A percentile compares a stretch with the other conserved stretches of the same genome.
Conservation (phyloP, 2,113 vertebrate genomes). For the Indicator maculatus region DNA sequence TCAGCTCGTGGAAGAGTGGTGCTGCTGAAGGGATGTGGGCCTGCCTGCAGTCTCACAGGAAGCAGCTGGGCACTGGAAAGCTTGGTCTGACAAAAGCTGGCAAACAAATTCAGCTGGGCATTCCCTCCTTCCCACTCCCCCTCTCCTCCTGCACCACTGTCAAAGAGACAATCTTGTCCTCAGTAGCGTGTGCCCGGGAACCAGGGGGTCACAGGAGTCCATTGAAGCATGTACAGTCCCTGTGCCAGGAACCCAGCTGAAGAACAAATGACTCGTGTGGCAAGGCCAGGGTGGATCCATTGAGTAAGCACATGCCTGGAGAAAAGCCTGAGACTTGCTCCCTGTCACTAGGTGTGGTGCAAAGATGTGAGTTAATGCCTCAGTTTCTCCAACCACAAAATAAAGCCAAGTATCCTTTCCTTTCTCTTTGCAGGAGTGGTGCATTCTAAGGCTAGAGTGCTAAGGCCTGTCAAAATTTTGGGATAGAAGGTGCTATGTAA, state of each 20-base stretch:
- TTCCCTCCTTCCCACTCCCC: not conserved
- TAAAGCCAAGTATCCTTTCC: not conserved
- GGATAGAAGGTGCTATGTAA: not conserved
- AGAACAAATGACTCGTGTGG: not conserved
- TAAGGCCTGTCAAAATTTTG: not conserved
- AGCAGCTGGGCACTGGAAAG: not conserved
- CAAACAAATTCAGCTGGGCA: not conserved
- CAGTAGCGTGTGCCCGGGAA: not conserved
- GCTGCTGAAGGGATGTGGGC: not conserved
- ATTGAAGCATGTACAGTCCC: accelerated
- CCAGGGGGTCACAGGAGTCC: not conserved
- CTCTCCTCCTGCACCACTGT: not conserved
- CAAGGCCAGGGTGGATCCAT: not conserved
- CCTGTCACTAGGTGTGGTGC: not conserved
- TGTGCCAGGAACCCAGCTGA: too few species aligned
- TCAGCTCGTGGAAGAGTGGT: not conserved
- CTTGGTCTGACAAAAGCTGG: not conserved
- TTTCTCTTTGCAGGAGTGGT: not conserved
- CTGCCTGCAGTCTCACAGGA: accelerated
- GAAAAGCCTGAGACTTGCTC: not conserved
- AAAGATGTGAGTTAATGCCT: not conserved
- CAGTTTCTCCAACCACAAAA: not conserved
- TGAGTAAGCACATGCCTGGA: not conserved
- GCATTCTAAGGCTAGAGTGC: not conserved
- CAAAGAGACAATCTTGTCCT: not conserved